Conservation (phyloP, 2,113 vertebrate genomes). For the Halcyon senegalensis region DNA sequence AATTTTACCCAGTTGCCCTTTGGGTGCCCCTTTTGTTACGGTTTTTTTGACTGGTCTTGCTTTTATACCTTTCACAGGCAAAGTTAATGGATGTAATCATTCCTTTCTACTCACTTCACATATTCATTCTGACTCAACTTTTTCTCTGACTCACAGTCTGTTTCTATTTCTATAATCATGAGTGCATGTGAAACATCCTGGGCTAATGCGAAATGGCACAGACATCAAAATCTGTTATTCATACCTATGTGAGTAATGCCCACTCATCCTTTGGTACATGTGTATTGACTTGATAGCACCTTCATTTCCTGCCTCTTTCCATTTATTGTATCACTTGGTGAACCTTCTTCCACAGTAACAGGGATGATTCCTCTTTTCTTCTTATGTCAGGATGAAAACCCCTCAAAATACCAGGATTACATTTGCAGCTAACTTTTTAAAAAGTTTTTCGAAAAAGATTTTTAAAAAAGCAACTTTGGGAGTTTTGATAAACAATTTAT, state of each 20-base stretch:
- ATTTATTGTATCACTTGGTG: neutral
- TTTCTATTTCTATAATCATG: slow-evolving; percentile 41
- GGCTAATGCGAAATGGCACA: slow-evolving; percentile 20
- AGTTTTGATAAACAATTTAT: neutral
- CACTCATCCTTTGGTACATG: neutral
- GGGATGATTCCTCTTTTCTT: neutral
- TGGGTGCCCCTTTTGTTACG: neutral
- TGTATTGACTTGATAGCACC: neutral
- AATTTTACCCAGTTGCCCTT: neutral
- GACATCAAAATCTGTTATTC: slow-evolving; percentile 49
- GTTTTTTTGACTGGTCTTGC: slow-evolving; percentile 4
- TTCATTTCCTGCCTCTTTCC: slow-evolving; percentile 1
- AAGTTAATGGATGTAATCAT: neutral
- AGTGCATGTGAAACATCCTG: neutral
- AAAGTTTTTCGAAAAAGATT: neutral
- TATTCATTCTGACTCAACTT: slow-evolving; percentile 57
- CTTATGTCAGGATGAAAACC: neutral
- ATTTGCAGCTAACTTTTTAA: neutral
- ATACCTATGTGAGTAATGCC: slow-evolving; percentile 55
- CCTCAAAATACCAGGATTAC: neutral
- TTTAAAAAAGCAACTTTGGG: neutral
- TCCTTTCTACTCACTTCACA: slow-evolving; percentile 51
- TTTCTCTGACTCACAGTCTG: slow-evolving; percentile 59
- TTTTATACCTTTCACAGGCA: neutral
- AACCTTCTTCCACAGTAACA: neutral